phyloP scores from a whole-genome alignment of 2,888 invertebrate species.

The Pteria penguin region DNA sequence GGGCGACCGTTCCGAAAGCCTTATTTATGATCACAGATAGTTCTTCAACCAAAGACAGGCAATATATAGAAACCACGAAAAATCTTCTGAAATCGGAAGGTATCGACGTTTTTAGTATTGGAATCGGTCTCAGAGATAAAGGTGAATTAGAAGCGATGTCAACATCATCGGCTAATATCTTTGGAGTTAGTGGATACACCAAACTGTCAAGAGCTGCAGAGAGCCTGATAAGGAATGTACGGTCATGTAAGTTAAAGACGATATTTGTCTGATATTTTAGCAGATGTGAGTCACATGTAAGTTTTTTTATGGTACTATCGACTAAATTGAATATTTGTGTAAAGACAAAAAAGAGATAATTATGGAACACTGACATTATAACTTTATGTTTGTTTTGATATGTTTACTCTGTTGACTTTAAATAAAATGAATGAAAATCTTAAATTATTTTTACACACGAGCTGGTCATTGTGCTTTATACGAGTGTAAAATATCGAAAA shows the following conservation, averaged over 20 bases:
- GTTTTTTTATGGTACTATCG: too few species aligned
- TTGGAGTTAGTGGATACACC: constrained; percentile 59
- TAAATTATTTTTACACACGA: too few species aligned
- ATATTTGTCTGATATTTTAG: too few species aligned
- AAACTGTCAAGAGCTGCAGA: constrained; percentile 49
- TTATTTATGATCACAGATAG: constrained; percentile 66
- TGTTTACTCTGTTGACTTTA: neutral
- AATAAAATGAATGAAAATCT: neutral
- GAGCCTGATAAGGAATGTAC: constrained; percentile 21
- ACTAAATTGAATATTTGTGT: too few species aligned
- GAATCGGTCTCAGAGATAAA: constrained; percentile 62
- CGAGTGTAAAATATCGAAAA: too few species aligned
- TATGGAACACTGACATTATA: too few species aligned
- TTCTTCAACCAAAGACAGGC: constrained; percentile 48
- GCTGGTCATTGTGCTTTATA: too few species aligned
- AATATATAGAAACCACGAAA: neutral
- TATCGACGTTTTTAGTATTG: constrained; percentile 63
- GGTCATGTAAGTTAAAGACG: constrained; percentile 50
- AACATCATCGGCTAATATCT: constrained; percentile 59
- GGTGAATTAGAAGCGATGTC: constrained; percentile 62
- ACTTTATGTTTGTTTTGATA: too few species aligned
- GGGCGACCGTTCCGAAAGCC: constrained; percentile 62
- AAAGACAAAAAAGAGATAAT: too few species aligned
- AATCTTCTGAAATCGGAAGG: constrained; percentile 39
- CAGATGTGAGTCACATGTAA: too few species aligned